These are phyloP conservation scores for Molossus molossus DNA, from an alignment of 2,797 vertebrate species.

Conservation along the genomic window DNA sequence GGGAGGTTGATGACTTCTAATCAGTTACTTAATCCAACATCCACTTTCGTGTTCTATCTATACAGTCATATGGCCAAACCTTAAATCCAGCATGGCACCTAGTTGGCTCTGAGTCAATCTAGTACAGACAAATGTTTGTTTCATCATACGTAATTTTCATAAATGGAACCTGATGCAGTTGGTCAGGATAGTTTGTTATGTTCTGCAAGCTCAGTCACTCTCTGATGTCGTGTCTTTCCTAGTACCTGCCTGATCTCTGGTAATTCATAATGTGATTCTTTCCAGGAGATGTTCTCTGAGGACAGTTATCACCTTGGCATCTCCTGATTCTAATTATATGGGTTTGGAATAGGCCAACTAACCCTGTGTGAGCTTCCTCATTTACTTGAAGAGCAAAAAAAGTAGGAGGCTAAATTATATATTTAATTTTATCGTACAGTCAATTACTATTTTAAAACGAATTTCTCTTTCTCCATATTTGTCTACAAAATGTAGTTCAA, in stretches of 20 bases:
- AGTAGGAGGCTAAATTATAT: background rate
- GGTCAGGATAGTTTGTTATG: background rate
- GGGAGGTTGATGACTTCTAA: background rate
- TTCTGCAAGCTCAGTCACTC: background rate
- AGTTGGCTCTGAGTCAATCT: background rate
- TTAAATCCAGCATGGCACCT: background rate
- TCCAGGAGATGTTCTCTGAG: background rate
- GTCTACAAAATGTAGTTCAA: background rate
- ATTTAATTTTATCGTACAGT: background rate
- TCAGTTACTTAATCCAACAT: background rate
- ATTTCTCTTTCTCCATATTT: background rate
- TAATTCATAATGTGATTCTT: background rate
- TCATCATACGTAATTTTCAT: background rate
- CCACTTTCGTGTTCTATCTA: background rate
- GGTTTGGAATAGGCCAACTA: background rate
- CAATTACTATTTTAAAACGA: background rate
- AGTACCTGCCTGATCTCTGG: background rate
- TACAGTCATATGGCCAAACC: background rate
- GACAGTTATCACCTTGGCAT: background rate
- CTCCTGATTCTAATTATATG: background rate
- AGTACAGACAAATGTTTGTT: background rate
- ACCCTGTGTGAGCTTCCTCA: background rate
- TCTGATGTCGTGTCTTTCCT: background rate
- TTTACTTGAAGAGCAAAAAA: background rate
- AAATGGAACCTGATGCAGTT: background rate